Conservation (phyloP, 2,797 vertebrate species). For the Pangasius krempfi region DNA sequence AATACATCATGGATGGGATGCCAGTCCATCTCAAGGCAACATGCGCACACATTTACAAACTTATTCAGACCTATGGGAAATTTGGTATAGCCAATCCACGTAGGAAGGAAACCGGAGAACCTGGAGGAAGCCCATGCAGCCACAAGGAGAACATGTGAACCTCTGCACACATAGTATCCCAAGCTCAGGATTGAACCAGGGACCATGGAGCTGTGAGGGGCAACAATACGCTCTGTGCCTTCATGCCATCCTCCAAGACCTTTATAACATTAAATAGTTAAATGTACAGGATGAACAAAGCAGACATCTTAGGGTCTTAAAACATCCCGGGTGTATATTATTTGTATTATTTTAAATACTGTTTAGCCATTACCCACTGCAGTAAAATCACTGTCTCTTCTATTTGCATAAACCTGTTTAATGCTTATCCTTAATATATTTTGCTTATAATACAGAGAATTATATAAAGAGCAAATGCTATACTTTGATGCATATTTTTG, state of each 20-base stretch:
- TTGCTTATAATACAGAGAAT: background rate
- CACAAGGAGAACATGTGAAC: background rate
- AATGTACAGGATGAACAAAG: background rate
- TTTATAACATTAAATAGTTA: background rate
- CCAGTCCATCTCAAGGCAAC: background rate
- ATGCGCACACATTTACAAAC: background rate
- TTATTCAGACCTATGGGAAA: background rate
- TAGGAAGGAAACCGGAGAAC: background rate
- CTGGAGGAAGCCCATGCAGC: background rate
- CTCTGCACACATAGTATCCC: too few species aligned
- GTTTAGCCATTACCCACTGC: background rate
- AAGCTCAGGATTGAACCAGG: background rate
- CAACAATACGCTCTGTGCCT: background rate
- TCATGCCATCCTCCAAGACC: background rate
- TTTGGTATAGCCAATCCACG: background rate
- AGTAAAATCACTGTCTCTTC: background rate
- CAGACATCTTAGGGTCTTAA: background rate
- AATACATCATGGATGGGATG: background rate
- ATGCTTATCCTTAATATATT: background rate
- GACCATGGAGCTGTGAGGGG: background rate
- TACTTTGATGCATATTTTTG: background rate
- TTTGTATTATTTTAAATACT: background rate
- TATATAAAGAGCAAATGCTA: background rate
- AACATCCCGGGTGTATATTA: background rate
- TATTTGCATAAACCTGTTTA: background rate